phyloP scores from a whole-genome alignment of 2,113 vertebrate genomes.

The Rhynchopsitta pachyrhyncha region DNA sequence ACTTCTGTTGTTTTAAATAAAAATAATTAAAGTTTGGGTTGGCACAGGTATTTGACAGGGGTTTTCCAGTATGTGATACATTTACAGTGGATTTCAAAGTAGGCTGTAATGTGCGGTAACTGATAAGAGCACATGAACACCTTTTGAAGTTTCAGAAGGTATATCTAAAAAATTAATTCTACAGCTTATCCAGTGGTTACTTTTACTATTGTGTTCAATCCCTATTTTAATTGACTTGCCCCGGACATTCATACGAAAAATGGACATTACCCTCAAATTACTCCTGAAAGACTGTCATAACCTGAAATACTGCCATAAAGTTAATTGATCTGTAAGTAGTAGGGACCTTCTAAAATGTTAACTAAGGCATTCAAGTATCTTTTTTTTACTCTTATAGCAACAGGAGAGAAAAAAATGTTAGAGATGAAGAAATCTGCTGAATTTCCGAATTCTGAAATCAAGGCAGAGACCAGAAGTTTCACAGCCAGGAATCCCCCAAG shows the following conservation, averaged over 20 bases:
- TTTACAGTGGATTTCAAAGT: neutral
- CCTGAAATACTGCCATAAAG: neutral
- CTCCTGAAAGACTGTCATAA: neutral
- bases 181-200: neutral
- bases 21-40: constrained; percentile 37
- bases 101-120: neutral
- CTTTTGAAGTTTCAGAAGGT: neutral
- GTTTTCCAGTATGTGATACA: neutral
- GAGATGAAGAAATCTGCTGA: neutral
- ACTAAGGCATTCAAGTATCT: neutral
- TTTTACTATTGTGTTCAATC: neutral
- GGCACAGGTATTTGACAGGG: neutral
- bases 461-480: neutral
- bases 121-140: neutral
- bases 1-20: constrained; percentile 39
- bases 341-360: neutral
- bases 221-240: neutral
- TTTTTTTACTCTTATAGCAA: neutral
- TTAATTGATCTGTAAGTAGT: neutral
- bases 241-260: neutral
- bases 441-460: neutral
- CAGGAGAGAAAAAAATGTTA: neutral
- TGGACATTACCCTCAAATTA: neutral
- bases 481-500: neutral
- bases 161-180: neutral